Conservation (phyloP, 2,113 vertebrate species). For the Leptobrachium leishanense region DNA sequence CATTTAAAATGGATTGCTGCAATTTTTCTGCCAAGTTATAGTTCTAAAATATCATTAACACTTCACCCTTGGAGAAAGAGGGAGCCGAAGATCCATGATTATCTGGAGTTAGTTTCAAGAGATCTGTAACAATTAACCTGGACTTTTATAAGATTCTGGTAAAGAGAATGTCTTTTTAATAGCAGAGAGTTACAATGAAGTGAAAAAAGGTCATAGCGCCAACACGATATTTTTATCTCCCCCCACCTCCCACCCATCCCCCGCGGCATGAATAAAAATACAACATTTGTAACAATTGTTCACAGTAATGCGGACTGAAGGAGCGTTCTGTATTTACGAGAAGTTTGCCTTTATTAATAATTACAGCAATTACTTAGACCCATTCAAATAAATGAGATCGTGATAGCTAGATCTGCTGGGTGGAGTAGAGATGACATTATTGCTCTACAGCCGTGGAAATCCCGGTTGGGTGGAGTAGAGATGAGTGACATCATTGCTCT, state of each 20-base stretch:
- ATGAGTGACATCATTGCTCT: too few relatives aligned
- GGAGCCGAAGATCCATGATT: slow-evolving; percentile 22
- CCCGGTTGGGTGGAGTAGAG: too few relatives aligned
- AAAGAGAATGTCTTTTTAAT: slow-evolving; percentile 39
- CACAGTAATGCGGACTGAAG: too few relatives aligned
- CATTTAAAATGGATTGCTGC: slow-evolving; percentile 32
- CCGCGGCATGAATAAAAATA: slow-evolving; percentile 35
- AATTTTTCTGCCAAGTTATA: slow-evolving; percentile 30
- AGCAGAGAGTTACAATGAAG: slow-evolving; percentile 25
- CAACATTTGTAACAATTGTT: slow-evolving; percentile 18
- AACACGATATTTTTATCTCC: slow-evolving; percentile 19
- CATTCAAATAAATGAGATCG: too few relatives aligned
- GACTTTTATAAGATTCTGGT: slow-evolving; percentile 30
- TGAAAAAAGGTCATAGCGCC: slow-evolving; percentile 36
- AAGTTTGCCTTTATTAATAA: too few relatives aligned
- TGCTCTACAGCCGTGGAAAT: too few relatives aligned
- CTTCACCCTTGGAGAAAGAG: slow-evolving; percentile 24
- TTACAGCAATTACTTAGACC: too few relatives aligned
- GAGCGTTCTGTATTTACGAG: too few relatives aligned
- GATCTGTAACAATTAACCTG: slow-evolving; percentile 43
- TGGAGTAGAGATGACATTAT: too few relatives aligned
- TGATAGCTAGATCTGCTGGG: too few relatives aligned
- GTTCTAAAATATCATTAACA: slow-evolving; percentile 46
- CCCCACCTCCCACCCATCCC: not conserved
- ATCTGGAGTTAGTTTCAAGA: slow-evolving; percentile 36